phyloP scores from a whole-genome alignment of 1,140 invertebrate genomes.

The Rhagoletis pomonella region DNA sequence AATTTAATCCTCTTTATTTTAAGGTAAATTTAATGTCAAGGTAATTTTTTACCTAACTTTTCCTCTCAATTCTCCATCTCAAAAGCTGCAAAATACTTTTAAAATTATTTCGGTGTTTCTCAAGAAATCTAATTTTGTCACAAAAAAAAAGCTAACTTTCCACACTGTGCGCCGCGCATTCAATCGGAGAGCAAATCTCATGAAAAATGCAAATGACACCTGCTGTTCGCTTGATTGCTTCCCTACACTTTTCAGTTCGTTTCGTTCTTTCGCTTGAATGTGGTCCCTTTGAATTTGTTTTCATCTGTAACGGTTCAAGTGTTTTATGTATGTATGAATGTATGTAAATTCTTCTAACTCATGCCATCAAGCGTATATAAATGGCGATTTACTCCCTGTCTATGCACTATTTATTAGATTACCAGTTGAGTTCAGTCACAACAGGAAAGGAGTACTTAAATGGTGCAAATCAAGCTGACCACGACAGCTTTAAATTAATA shows the following conservation, averaged over 20 bases:
- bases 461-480: slow-evolving; percentile 5
- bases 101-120: too few species aligned
- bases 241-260: not conserved
- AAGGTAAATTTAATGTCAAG: too few species aligned
- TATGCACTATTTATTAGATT: slow-evolving; percentile 37
- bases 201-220: slow-evolving; percentile 49
- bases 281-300: not conserved
- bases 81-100: too few species aligned
- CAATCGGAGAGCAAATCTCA: slow-evolving; percentile 46
- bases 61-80: too few species aligned
- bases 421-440: not conserved
- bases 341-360: not conserved
- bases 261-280: not conserved
- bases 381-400: slow-evolving; percentile 17
- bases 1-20: too few species aligned
- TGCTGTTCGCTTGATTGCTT: slow-evolving; percentile 44
- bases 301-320: not conserved
- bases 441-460: not conserved
- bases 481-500: not conserved
- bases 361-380: not conserved
- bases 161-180: not conserved
- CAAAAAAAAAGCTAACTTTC: too few species aligned
- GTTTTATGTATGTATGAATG: not conserved
- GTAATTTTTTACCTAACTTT: too few species aligned
- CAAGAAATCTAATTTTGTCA: too few species aligned